Evolutionary conservation across 2,113 vertebrate genomes (phyloP), one percentile per base, ranked within the genome.

Genomic region (Petroica traversi): DNA sequence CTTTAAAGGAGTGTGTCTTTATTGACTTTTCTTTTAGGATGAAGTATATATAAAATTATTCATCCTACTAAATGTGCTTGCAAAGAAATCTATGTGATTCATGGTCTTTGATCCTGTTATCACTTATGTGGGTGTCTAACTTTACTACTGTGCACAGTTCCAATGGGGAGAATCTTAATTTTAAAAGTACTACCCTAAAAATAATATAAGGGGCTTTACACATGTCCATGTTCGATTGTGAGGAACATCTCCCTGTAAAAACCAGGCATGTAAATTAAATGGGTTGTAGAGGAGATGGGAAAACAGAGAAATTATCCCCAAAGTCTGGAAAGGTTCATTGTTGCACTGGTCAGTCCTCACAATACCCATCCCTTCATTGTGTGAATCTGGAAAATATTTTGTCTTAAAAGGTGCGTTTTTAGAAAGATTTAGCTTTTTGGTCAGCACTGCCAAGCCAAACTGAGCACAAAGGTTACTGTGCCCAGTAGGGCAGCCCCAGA

Each of bases 1-100:
- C 81, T 92, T 92, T 55, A 63, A 73, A 95, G 43, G 73, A 93
- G 18, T 54, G 20, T 88, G 58, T 58, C 85, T 91, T 93, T 96
- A 97, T 94, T 97, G 93, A 92, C 91, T 96, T 91, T 85, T 96
- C 93, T 90, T 88, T 96, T 85, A 87, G 75, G 95, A 91, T 82
- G 75, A 92, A 93, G 34, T 59, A 71, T 78, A 54, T 82, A 95
- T 63, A 91, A 95, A 96, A 93, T 95, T 95, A 95, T 95, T 96
- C 95, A 91, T 80, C 73, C 87, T 68, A 58, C 81, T 94, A 90
- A 94, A 84, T 64, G n/a, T 87, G 73, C 69, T 95, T 95, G 93
- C 89, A 59, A 93, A 94, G 93, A 97, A 96, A 92, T 61, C 57
- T 79, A 14, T 89, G 71, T 94, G 77, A 94, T 89, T 94, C 87